Evolutionary conservation across 2,888 invertebrate genomes (phyloP).

Genomic region (Drosophila setosimentum): DNA sequence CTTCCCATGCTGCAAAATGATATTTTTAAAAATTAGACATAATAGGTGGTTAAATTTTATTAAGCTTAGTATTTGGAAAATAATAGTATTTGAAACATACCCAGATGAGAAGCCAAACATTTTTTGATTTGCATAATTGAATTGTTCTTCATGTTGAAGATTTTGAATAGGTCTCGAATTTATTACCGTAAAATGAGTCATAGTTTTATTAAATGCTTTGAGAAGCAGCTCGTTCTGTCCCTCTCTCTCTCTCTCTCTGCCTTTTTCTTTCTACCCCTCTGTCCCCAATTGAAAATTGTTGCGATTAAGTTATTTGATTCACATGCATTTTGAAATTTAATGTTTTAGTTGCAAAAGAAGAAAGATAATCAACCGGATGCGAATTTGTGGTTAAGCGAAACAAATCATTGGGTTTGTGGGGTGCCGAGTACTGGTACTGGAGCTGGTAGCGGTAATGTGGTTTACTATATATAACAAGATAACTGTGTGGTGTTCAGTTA

Average conservation of each 20-base stretch:
- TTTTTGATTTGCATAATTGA: background rate
- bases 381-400: constrained; percentile 12
- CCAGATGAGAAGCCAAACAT: background rate
- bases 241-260: background rate
- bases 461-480: background rate
- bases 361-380: constrained; percentile 37
- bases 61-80: too few species aligned
- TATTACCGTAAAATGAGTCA: background rate
- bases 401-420: background rate
- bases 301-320: constrained; percentile 18
- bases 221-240: background rate
- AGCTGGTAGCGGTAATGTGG: background rate
- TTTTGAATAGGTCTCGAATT: background rate
- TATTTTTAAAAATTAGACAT: background rate
- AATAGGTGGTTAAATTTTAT: too few species aligned
- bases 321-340: constrained; percentile 18
- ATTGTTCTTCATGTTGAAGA: background rate
- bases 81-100: background rate
- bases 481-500: constrained; percentile 7
- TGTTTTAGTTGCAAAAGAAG: constrained; percentile 8
- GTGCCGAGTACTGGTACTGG: background rate
- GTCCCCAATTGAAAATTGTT: constrained; percentile 9
- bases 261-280: background rate
- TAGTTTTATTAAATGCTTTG: background rate
- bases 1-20: background rate